Evolutionary conservation across 2,888 invertebrate genomes (phyloP).

Genomic region (Lithophane socia): DNA sequence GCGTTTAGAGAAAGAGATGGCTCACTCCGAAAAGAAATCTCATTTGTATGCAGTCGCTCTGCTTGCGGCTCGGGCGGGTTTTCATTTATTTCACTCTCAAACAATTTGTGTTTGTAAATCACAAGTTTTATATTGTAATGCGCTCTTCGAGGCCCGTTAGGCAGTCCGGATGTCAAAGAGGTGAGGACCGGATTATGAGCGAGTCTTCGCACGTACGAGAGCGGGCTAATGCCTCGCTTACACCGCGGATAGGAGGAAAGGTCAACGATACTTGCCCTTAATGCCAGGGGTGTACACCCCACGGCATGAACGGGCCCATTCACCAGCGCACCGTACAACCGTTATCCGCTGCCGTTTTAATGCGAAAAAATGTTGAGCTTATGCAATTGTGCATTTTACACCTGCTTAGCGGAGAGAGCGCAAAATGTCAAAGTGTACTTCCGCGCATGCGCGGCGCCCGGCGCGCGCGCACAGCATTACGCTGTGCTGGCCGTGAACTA

Average conservation of each 20-base stretch:
- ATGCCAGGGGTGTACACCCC: conserved; percentile 76
- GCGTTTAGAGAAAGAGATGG: conserved; percentile 84
- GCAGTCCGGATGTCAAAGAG: conserved; percentile 81
- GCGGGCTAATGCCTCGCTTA: conserved; percentile 67
- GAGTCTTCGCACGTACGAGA: conserved; percentile 74
- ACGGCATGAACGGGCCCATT: conserved; percentile 78
- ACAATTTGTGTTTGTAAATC: conserved; percentile 87
- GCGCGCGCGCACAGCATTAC: conserved; percentile 64
- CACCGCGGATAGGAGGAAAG: conserved; percentile 70
- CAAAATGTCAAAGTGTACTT: conserved; percentile 86
- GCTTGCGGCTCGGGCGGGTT: conserved; percentile 68
- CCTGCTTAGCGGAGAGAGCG: conserved; percentile 79
- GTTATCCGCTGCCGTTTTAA: conserved; percentile 78
- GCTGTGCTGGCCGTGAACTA: conserved; percentile 82
- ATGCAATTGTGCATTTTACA: conserved; percentile 76
- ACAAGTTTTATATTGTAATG: conserved; percentile 82
- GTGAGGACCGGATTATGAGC: conserved; percentile 79
- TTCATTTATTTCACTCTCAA: conserved; percentile 85
- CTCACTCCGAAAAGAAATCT: conserved; percentile 86
- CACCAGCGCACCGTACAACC: conserved; percentile 74
- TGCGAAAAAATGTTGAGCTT: conserved; percentile 79
- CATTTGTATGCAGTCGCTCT: conserved; percentile 84
- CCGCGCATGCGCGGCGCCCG: conserved; percentile 72
- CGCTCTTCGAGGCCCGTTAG: conserved; percentile 75
- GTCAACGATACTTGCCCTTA: conserved; percentile 76